Conservation (phyloP, 1,140 invertebrate genomes). For the Drosophila santomea region DNA sequence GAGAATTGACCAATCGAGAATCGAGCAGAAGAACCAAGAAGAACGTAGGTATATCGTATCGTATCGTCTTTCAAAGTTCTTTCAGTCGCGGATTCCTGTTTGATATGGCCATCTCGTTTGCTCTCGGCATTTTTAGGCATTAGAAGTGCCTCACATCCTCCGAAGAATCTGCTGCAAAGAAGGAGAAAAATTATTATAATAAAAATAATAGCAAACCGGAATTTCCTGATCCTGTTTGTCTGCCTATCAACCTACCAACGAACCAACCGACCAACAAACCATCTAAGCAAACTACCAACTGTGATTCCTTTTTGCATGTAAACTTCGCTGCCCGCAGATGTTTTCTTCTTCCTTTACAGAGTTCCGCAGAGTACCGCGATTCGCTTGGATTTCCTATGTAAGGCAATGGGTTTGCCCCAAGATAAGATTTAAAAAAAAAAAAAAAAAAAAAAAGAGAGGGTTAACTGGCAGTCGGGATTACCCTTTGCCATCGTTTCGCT, state of each 20-base stretch:
- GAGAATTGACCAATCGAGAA: constrained; percentile 43
- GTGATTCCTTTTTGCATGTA: constrained; percentile 70
- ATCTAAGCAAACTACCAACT: constrained; percentile 49
- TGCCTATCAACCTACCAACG: constrained; percentile 33
- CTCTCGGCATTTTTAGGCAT: constrained; percentile 39
- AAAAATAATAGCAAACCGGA: constrained; percentile 81
- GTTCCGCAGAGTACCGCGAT: background rate
- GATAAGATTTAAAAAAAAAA: background rate
- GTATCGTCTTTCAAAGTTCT: constrained; percentile 31
- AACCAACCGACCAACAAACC: constrained; percentile 4
- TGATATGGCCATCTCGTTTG: constrained; percentile 5
- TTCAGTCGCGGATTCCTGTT: constrained; percentile 59
- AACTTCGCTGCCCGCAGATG: constrained; percentile 58
- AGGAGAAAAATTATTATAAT: constrained; percentile 72
- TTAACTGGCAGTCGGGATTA: constrained; percentile 6
- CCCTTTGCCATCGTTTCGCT: constrained; percentile 30
- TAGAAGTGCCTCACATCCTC: constrained; percentile 57
- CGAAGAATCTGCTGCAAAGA: constrained; percentile 41
- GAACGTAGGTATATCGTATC: constrained; percentile 60
- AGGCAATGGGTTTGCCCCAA: constrained; percentile 68
- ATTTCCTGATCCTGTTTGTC: constrained; percentile 78
- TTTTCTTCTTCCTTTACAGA: constrained; percentile 20
- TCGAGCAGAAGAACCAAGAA: constrained; percentile 16
- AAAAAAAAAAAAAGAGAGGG: background rate
- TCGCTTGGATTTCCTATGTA: constrained; percentile 49